Percentiles rank a stretch among this genome's conserved stretches.
These are phyloP conservation scores for Gallinago media DNA, from an alignment of 2,113 vertebrate species.

Conservation along the genomic window DNA sequence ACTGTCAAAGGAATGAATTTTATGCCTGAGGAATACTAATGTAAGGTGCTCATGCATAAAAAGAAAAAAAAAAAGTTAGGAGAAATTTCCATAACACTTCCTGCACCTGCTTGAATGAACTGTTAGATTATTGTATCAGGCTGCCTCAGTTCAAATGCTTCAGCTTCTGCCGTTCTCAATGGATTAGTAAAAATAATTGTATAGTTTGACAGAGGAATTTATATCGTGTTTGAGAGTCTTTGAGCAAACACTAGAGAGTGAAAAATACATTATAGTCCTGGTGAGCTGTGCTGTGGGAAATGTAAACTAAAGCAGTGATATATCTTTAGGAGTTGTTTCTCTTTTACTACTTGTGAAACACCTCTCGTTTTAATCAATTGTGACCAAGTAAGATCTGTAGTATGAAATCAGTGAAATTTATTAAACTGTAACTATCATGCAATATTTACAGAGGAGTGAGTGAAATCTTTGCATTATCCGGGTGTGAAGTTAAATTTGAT, in stretches of 20 bases:
- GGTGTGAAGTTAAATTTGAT: neutral
- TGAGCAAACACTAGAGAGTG: conserved; percentile 66
- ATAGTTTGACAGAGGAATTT: conserved; percentile 67
- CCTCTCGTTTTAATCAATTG: conserved; percentile 48
- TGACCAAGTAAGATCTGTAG: conserved; percentile 11
- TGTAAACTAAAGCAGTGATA: conserved; percentile 32
- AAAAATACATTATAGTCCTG: conserved; percentile 68
- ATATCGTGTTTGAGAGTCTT: conserved; percentile 69
- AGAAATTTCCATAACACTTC: conserved; percentile 68
- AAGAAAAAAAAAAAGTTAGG: conserved; percentile 43
- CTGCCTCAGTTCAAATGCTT: conserved; percentile 58
- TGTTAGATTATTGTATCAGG: conserved; percentile 53
- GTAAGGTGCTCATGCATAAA: conserved; percentile 45
- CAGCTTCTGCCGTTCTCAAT: conserved; percentile 61
- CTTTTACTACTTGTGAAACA: conserved; percentile 37
- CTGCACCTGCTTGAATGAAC: conserved; percentile 47
- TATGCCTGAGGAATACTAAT: conserved; percentile 56
- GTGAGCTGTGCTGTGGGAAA: conserved; percentile 28
- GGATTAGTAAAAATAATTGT: conserved; percentile 72
- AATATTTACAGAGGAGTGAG: conserved; percentile 37
- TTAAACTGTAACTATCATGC: neutral
- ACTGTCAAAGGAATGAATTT: conserved; percentile 60
- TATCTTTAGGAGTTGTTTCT: conserved; percentile 50
- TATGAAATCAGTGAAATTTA: conserved; percentile 26
- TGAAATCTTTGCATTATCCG: neutral